A percentile compares a stretch with the other conserved stretches of the same genome.
phyloP scores from a whole-genome alignment of 2,888 invertebrate species.

The Petrolisthes manimaculis region DNA sequence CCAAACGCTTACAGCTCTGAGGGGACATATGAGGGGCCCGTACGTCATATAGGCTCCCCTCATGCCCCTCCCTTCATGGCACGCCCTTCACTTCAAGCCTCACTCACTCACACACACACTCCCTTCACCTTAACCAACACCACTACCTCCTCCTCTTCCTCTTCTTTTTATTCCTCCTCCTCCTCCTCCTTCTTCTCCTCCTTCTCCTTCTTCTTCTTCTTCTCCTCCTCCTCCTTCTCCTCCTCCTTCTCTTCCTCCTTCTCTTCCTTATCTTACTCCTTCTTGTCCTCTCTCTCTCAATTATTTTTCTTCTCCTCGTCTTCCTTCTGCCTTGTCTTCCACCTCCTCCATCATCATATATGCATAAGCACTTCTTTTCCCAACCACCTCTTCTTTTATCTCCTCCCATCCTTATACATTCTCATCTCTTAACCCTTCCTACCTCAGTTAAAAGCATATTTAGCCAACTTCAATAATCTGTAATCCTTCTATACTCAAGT shows the following conservation, averaged over 20 bases:
- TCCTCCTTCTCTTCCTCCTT: too few relatives aligned
- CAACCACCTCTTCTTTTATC: neutral
- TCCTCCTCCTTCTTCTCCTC: neutral
- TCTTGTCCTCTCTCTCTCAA: neutral
- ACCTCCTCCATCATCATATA: neutral
- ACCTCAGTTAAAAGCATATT: too few relatives aligned
- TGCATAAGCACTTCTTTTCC: too few relatives aligned
- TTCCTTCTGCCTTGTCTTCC: neutral
- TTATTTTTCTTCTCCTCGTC: neutral
- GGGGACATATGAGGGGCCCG: conserved; percentile 36
- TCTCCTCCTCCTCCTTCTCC: too few relatives aligned
- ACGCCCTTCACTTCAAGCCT: too few relatives aligned
- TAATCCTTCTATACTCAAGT: too few relatives aligned
- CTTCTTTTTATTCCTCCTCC: neutral
- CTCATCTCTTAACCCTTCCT: too few relatives aligned
- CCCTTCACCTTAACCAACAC: neutral
- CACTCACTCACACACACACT: neutral
- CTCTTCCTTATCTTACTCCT: too few relatives aligned
- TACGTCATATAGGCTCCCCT: neutral
- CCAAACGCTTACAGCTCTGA: conserved; percentile 29
- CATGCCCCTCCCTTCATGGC: too few relatives aligned
- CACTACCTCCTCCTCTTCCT: neutral
- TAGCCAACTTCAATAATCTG: too few relatives aligned
- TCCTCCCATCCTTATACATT: neutral
- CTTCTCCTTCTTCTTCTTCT: too few relatives aligned